These are phyloP conservation scores for Perognathus longimembris DNA, from an alignment of 2,113 vertebrate genomes.

Conservation along the genomic window DNA sequence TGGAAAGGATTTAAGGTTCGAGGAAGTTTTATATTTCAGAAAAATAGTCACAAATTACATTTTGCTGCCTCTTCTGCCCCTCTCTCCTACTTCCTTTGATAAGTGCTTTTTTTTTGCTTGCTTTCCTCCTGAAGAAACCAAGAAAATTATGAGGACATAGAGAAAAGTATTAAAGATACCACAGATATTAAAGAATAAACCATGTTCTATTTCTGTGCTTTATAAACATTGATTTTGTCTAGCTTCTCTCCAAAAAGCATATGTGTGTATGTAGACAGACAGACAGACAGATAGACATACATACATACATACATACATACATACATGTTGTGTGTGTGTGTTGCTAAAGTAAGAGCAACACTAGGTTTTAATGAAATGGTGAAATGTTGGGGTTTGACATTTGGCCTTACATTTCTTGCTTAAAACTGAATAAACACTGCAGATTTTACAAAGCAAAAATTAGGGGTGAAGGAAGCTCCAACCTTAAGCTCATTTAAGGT, in stretches of 20 bases:
- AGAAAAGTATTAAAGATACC: constrained; percentile 64
- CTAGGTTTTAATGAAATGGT: constrained; percentile 34
- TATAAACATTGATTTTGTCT: constrained; percentile 71
- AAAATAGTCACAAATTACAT: neutral
- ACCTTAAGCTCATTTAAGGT: constrained; percentile 32
- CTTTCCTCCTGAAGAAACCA: constrained; percentile 48
- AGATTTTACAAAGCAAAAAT: neutral
- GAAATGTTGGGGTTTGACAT: constrained; percentile 65
- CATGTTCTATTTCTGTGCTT: constrained; percentile 67
- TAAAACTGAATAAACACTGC: constrained; percentile 45
- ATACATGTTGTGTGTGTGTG: no score
- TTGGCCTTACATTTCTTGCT: constrained; percentile 74
- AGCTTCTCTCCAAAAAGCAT: constrained; percentile 58
- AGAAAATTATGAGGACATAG: constrained; percentile 49
- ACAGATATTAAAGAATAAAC: constrained; percentile 61
- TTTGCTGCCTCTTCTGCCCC: neutral
- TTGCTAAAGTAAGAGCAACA: constrained; percentile 30
- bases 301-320: neutral
- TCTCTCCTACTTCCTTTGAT: neutral
- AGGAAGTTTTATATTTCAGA: constrained; percentile 63
- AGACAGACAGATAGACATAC: no score
- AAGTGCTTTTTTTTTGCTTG: constrained; percentile 54
- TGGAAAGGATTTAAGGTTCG: constrained; percentile 70
- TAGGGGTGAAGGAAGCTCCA: neutral
- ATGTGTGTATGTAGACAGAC: neutral